Conservation (phyloP, 2,797 vertebrate genomes). For the Pelochelys cantorii region DNA sequence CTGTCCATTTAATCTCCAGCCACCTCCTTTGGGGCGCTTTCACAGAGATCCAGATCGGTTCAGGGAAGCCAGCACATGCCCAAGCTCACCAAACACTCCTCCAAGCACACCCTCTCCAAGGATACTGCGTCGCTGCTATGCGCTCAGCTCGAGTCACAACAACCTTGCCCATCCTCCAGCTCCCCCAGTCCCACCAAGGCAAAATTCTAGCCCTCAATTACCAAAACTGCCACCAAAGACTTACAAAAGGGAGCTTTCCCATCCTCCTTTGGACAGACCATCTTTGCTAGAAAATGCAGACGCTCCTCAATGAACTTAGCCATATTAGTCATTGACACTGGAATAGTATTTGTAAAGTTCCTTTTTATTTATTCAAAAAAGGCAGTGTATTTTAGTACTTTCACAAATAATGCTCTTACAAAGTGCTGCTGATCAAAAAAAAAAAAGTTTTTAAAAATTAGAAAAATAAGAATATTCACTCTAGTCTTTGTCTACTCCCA, state of each 20-base stretch:
- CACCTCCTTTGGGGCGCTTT: constrained; percentile 89
- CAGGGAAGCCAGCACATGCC: constrained; percentile 75
- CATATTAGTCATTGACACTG: constrained; percentile 84
- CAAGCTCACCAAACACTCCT: constrained; percentile 84
- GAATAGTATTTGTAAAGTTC: constrained; percentile 82
- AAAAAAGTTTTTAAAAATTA: constrained; percentile 53
- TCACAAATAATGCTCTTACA: constrained; percentile 74
- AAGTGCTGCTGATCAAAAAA: constrained; percentile 80
- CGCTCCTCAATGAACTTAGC: constrained; percentile 90
- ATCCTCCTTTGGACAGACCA: constrained; percentile 89
- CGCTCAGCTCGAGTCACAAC: constrained; percentile 86
- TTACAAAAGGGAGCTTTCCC: constrained; percentile 94
- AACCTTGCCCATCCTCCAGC: constrained; percentile 83
- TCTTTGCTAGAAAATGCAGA: constrained; percentile 93
- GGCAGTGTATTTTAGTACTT: constrained; percentile 80
- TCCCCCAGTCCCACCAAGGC: constrained; percentile 92
- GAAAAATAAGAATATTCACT: constrained; percentile 48
- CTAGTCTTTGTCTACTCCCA: constrained; percentile 41
- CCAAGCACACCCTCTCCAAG: constrained; percentile 92
- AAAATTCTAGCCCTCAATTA: constrained; percentile 91
- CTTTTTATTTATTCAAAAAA: constrained; percentile 80
- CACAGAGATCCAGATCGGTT: constrained; percentile 87
- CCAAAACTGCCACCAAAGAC: constrained; percentile 99
- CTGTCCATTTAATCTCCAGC: constrained; percentile 91
- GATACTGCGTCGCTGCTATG: constrained; percentile 86